phyloP scores from a whole-genome alignment of 2,888 invertebrate genomes.

The Leucania comma region DNA sequence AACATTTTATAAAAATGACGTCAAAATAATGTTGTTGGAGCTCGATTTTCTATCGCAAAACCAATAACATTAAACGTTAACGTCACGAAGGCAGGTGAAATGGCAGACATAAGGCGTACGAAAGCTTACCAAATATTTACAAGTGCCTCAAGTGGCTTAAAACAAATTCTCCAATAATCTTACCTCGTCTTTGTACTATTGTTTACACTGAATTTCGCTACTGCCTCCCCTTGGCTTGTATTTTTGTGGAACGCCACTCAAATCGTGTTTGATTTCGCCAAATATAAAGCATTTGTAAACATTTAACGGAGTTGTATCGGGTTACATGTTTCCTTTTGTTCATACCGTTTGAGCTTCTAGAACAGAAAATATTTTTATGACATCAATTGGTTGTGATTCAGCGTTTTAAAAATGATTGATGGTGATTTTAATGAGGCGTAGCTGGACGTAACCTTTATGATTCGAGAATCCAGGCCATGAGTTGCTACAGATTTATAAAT shows the following conservation, averaged over 20 bases:
- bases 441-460: slow-evolving; percentile 53
- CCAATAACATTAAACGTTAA: slow-evolving; percentile 83
- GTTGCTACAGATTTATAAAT: slow-evolving; percentile 56
- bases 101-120: slow-evolving; percentile 77
- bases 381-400: slow-evolving; percentile 63
- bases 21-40: slow-evolving; percentile 64
- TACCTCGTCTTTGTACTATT: slow-evolving; percentile 84
- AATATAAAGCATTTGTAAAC: slow-evolving; percentile 88
- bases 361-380: slow-evolving; percentile 59
- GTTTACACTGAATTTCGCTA: slow-evolving; percentile 87
- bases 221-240: slow-evolving; percentile 79
- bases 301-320: slow-evolving; percentile 85
- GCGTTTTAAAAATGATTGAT: slow-evolving; percentile 63
- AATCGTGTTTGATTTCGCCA: slow-evolving; percentile 89
- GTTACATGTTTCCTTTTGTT: slow-evolving; percentile 85
- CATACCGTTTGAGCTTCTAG: slow-evolving; percentile 67
- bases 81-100: slow-evolving; percentile 80
- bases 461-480: slow-evolving; percentile 55
- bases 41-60: slow-evolving; percentile 70
- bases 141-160: slow-evolving; percentile 88
- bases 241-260: slow-evolving; percentile 87
- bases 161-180: slow-evolving; percentile 90
- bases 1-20: slow-evolving; percentile 60
- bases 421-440: slow-evolving; percentile 62
- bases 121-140: slow-evolving; percentile 90